Evolutionary conservation across 1,140 invertebrate species (phyloP).

Genomic region (Sycophaga agraensis): DNA sequence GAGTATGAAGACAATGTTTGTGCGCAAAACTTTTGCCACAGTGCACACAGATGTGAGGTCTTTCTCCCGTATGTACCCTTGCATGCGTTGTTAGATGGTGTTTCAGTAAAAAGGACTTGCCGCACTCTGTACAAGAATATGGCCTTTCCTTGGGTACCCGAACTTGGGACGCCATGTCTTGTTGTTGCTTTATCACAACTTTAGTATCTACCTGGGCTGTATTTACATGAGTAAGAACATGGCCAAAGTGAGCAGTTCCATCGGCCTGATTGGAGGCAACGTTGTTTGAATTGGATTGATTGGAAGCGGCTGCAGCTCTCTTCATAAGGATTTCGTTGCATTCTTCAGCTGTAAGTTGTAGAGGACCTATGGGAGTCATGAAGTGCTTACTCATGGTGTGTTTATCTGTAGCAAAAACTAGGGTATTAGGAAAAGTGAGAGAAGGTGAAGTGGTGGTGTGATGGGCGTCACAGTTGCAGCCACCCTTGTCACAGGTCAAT

Average conservation of each 20-base stretch:
- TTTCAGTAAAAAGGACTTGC: slow-evolving; percentile 79
- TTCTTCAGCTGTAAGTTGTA: slow-evolving; percentile 73
- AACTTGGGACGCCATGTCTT: slow-evolving; percentile 63
- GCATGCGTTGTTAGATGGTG: slow-evolving; percentile 80
- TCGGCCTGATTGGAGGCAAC: slow-evolving; percentile 55
- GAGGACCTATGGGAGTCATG: slow-evolving; percentile 69
- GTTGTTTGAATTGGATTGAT: slow-evolving; percentile 46
- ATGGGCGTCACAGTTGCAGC: slow-evolving; percentile 52
- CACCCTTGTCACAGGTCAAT: slow-evolving; percentile 52
- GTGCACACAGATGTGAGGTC: slow-evolving; percentile 79
- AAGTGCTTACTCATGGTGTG: slow-evolving; percentile 57
- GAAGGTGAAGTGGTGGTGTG: slow-evolving; percentile 49
- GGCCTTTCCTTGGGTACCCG: slow-evolving; percentile 70
- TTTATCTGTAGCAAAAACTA: slow-evolving; percentile 55
- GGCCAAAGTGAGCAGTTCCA: slow-evolving; percentile 52
- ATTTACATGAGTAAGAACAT: slow-evolving; percentile 58
- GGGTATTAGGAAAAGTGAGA: slow-evolving; percentile 49
- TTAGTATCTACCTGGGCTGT: slow-evolving; percentile 61
- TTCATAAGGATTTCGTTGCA: slow-evolving; percentile 77
- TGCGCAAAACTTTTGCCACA: slow-evolving; percentile 85
- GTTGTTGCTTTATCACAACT: slow-evolving; percentile 60
- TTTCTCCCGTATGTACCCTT: slow-evolving; percentile 76
- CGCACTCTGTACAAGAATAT: slow-evolving; percentile 78
- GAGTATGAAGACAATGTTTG: slow-evolving; percentile 81
- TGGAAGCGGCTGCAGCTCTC: slow-evolving; percentile 58